Evolutionary conservation across 30 jellyfish, hydroid and myxozoan genomes (phyloP), one percentile per base, ranked within the genome.

Genomic region (Turritopsis dohrnii): DNA sequence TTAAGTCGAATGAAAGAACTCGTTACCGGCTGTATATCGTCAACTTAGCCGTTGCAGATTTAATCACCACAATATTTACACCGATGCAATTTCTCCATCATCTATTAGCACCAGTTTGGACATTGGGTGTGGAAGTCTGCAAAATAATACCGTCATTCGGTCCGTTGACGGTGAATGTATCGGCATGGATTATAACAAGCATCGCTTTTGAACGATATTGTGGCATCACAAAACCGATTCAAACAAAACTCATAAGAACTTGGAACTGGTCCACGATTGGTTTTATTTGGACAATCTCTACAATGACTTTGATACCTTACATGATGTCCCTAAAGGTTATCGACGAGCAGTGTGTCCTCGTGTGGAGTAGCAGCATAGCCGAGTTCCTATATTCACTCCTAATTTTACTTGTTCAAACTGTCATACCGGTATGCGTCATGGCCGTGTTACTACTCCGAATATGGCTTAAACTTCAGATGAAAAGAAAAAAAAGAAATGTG

Each of bases 131-230:
- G 30, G 27, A 4, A 21, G 8, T 26, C 75, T 88, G 96, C 79
- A 74, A 75, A 54, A 29, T 71, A 27, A 66, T 88, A 26, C 79
- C 91, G 9, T 86, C 88, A 20, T 53, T 88, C 8, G 96, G 79
- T 60, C 96, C 96, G 28, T 52, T 88, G 18, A 54, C 89, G 0
- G 96, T 88, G 27, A 88, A 88, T 71, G 96, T 82, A 7, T 88
- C 96, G 21, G 72, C 96, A 1, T 88, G 96, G 96, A 75, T 88
- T 28, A 73, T 88, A 18, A 72, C 90, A 19, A 88, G 91, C 85
- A 88, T 88, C 21, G 96, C 96, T 21, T 52, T 75, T 19, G 96
- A 88, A 54, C 85, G 96, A 24, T 88, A 88, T 65, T 86, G 88
- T 24, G 96, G 96, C 53, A 88, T 88, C 71, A 86, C 79, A 0